Percentiles rank a stretch among this genome's conserved stretches.
These are phyloP conservation scores for Dryococelus australis DNA, from an alignment of 2,888 invertebrate genomes.

Conservation along the genomic window DNA sequence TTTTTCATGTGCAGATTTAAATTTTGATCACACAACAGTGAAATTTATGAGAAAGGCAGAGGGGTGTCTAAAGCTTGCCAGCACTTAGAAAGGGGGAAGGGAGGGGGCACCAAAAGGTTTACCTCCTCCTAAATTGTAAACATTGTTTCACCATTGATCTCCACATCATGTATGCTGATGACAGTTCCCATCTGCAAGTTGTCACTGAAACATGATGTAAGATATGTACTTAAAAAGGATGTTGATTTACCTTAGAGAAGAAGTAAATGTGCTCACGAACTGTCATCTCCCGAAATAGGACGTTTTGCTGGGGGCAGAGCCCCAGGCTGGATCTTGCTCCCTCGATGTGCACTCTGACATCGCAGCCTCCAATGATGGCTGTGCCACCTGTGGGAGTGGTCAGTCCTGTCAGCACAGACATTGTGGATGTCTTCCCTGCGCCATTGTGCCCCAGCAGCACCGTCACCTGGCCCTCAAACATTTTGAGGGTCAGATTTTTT, in stretches of 20 bases:
- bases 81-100: no score
- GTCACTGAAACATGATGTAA: no score
- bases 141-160: no score
- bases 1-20: no score
- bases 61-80: no score
- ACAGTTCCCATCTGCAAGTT: no score
- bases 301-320: constrained; percentile 86
- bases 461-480: constrained; percentile 90
- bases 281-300: constrained; percentile 82
- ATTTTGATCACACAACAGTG: no score
- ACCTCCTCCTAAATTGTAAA: no score
- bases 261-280: constrained; percentile 84
- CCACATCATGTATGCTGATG: no score
- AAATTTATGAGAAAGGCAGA: no score
- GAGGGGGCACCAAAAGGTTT: no score
- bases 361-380: constrained; percentile 74
- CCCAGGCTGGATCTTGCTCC: constrained; percentile 76
- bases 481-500: constrained; percentile 75
- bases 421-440: constrained; percentile 93
- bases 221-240: no score
- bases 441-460: constrained; percentile 87
- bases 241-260: constrained; percentile 70
- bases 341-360: constrained; percentile 69
- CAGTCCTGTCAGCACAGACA: constrained; percentile 88
- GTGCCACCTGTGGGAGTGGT: constrained; percentile 72